These are phyloP conservation scores for Heterodera carotae DNA, from an alignment of 1,140 invertebrate species.

Conservation along the genomic window DNA sequence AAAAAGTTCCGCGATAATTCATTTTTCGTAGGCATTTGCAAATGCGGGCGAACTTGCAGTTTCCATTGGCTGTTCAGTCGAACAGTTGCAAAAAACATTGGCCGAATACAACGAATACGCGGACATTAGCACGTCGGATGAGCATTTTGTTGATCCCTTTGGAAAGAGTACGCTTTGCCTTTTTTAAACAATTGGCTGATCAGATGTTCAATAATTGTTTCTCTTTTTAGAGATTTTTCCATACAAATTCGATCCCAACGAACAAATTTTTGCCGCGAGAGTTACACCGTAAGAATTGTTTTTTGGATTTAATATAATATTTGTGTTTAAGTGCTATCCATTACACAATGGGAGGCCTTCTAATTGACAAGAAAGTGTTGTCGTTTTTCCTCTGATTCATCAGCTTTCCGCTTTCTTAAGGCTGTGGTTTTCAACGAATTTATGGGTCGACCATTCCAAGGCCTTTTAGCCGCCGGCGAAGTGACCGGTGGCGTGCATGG, in stretches of 20 bases:
- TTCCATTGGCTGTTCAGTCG: constrained; percentile 41
- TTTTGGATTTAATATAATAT: neutral
- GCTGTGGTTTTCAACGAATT: constrained; percentile 58
- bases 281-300: constrained; percentile 56
- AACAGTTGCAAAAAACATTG: constrained; percentile 48
- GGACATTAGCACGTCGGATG: constrained; percentile 28
- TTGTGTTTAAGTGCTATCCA: constrained; percentile 53
- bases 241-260: constrained; percentile 48
- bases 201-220: constrained; percentile 7
- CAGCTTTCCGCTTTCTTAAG: constrained; percentile 24
- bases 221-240: constrained; percentile 51
- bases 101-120: constrained; percentile 57
- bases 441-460: constrained; percentile 57
- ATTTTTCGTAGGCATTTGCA: constrained; percentile 53
- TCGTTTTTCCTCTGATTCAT: constrained; percentile 1
- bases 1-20: constrained; percentile 1
- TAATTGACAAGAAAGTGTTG: constrained; percentile 56
- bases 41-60: constrained; percentile 52
- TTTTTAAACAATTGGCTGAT: neutral
- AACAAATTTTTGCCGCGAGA: constrained; percentile 60
- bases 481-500: constrained; percentile 67
- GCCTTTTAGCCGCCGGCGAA: constrained; percentile 65
- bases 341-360: constrained; percentile 66
- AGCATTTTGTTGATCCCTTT: constrained; percentile 54
- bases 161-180: constrained; percentile 47